Evolutionary conservation across 1,140 invertebrate genomes (phyloP), one percentile per base, ranked within the genome.

Genomic region (Diploscapter pachys): DNA sequence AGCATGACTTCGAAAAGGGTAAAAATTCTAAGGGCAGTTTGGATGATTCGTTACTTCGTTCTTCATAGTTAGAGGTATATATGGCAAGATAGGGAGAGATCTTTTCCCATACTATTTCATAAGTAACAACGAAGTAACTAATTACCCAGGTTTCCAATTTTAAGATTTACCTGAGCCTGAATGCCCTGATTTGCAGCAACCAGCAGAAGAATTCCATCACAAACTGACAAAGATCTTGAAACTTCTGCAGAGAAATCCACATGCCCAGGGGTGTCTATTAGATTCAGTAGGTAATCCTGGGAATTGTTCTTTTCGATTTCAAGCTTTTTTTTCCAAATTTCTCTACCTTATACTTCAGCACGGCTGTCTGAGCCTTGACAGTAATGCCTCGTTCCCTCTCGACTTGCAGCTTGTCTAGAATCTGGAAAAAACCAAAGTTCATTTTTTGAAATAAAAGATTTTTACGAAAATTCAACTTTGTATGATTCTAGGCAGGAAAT

Each of bases 221-320:
- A 98, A 50, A 94, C 93, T 76, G 91, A 89, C 76, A 98, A 88
- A 55, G 94, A 96, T 59, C 90, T 81, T 8, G 87, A 87, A 81
- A 98, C 96, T 90, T 99, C 96, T 88, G 93, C 96, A 4, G 92
- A 91, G 88, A 99, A 99, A 87, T 99, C 96, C 8, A 98, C 95
- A 89, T 99, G 96, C 50, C 96, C 96, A 53, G 96, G 96, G 31
- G 96, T 99, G 87, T 99, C 96, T 78, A 98, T 97, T 3, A 98
- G 89, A 88, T 98, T 99, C 2, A 98, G 88, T n/a, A 98, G 87
- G 88, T 95, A 96, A 57, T 89, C 84, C 72, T 86, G 52, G 31
- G 84, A 87, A 56, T 87, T 31, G 31, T 31, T 31, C 31, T 31
- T 31, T 80, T 77, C 87, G 81, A 31, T 49, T n/a, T 59, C 8